phyloP scores from a whole-genome alignment of 2,888 invertebrate genomes.

The Choristoneura rosaceana region DNA sequence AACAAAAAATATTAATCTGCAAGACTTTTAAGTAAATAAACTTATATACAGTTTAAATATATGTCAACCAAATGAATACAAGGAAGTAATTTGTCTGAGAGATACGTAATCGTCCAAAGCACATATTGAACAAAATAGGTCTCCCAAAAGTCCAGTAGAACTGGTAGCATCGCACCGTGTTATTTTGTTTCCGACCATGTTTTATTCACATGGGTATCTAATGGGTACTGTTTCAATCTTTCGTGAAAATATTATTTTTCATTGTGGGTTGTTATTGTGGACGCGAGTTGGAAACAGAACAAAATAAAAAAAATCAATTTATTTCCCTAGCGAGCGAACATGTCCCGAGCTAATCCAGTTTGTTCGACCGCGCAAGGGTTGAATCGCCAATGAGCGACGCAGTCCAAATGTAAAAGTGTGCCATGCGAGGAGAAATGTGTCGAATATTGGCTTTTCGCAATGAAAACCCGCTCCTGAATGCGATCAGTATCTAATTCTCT shows the following conservation, averaged over 20 bases:
- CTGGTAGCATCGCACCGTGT: not conserved
- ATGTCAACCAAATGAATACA: too few relatives aligned
- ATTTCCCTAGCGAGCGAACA: constrained; percentile 81
- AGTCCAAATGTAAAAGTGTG: constrained; percentile 79
- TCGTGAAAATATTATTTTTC: constrained; percentile 70
- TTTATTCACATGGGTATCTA: constrained; percentile 46
- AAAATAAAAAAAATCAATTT: constrained; percentile 79
- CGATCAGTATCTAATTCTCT: constrained; percentile 68
- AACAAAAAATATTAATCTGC: not conserved
- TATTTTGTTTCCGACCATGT: constrained; percentile 12
- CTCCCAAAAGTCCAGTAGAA: not conserved
- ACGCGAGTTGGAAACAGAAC: constrained; percentile 71
- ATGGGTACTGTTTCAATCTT: constrained; percentile 66
- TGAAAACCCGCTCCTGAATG: constrained; percentile 67
- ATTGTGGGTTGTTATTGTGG: constrained; percentile 75
- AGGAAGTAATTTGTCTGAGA: too few relatives aligned
- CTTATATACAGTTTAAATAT: too few relatives aligned
- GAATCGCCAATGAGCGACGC: constrained; percentile 81
- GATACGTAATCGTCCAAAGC: not conserved
- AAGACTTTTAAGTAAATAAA: not conserved
- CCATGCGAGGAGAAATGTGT: constrained; percentile 71
- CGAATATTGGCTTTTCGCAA: constrained; percentile 74
- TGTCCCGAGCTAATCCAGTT: constrained; percentile 83
- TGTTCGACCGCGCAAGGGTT: constrained; percentile 84
- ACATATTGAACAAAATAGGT: constrained; percentile 1